Evolutionary conservation across 2,888 invertebrate species (phyloP), one percentile per base, ranked within the genome.

Genomic region (Ptilodon capucinus): DNA sequence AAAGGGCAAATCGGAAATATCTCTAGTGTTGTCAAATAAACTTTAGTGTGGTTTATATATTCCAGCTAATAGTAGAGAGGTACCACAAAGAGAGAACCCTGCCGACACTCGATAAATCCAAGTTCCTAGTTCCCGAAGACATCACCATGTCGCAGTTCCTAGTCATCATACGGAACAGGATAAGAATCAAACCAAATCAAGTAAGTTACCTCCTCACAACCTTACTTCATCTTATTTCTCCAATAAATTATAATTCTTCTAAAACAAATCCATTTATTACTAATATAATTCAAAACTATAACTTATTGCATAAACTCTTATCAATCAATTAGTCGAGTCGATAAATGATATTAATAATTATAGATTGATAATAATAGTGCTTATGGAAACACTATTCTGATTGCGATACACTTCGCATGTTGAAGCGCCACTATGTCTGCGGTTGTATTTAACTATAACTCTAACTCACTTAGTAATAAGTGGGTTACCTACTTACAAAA

Each of bases 81-180:
- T 97, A 95, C 75, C 92, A 93, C 68, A 96, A 95, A 74, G 97
- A 97, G 83, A 93, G 92, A 63, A 92, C 92, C 59, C 87, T 97
- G 51, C 97, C 97, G 8, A 81, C 93, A 11, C 76, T 97, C 79
- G 96, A 96, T 77, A 97, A 97, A 88, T 94, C 94, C 0, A 97
- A 97, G 82, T 97, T 96, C 85, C 86, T 97, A 69, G 97, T 97
- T 11, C 97, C 97, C 1, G 95, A 96, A 91, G 97, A 97, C 79
- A 93, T 97, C 40, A 95, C 97, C 0, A 95, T 97, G 94, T 96
- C 97, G 41, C 97, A 97, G 84, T 96, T 97, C 74, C 92, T 96
- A 64, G 95, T 95, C 53, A 95, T 97, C 51, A 95, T 97, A 55
- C 75, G 92, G 53, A 91, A 88, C 75, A 84, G 89, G 63, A 89